These are phyloP conservation scores for Haliclona indistincta DNA, from an alignment of 37 sponge, comb jelly and placozoan species.

Conservation along the genomic window DNA sequence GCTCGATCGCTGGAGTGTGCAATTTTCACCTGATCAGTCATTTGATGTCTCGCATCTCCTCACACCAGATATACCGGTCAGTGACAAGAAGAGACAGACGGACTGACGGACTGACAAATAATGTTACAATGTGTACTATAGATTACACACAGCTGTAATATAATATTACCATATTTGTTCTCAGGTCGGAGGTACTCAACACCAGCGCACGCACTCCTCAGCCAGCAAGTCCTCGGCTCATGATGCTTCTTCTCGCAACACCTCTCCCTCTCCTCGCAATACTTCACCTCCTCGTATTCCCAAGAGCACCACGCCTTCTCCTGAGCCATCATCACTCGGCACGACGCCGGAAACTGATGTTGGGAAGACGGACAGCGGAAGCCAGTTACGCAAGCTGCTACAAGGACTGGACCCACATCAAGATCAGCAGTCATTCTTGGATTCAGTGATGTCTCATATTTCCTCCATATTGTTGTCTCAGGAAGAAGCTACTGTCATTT, in stretches of 20 bases:
- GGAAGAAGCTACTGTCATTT: conserved; percentile 35
- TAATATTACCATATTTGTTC: no score
- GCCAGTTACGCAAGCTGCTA: no score
- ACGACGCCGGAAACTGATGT: background rate
- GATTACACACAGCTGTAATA: no score
- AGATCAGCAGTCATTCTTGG: no score
- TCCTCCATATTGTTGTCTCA: conserved; percentile 52
- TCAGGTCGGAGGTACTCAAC: no score
- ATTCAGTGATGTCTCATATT: conserved; percentile 25
- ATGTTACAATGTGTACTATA: no score
- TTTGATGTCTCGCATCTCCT: background rate
- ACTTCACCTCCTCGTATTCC: background rate
- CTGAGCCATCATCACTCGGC: background rate
- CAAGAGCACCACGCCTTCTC: background rate
- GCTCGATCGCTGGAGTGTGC: conserved; percentile 89
- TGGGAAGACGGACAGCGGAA: background rate
- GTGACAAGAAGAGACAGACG: no score
- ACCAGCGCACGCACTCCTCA: background rate
- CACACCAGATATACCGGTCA: no score
- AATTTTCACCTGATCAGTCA: conserved; percentile 20
- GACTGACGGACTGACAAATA: no score
- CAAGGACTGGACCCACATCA: no score
- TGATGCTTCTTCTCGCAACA: background rate
- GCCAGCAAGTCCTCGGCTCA: background rate
- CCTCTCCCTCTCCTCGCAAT: background rate